Percentiles rank a stretch among this genome's conserved stretches.
Conservation (phyloP, 2,797 vertebrate species). For the Microctenopoma stevenorrisi region DNA sequence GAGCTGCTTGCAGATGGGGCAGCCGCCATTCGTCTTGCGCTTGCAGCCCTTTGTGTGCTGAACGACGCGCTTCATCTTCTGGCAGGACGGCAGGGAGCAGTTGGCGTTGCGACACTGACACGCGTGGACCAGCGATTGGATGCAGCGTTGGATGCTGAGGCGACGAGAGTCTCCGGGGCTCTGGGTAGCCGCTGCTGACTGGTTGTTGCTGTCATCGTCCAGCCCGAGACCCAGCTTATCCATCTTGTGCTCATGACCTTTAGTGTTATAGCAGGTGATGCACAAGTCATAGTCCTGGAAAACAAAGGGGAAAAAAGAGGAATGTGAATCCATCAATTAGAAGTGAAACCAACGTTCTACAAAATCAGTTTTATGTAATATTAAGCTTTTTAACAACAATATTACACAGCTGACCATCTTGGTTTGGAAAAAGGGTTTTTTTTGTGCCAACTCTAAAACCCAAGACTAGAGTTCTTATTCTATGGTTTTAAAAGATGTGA, state of each 20-base stretch:
- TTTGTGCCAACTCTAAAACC: not conserved
- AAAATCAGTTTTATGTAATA: not conserved
- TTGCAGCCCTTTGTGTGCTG: constrained; percentile 99
- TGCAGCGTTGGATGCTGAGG: constrained; percentile 98
- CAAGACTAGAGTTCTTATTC: not conserved
- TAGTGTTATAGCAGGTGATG: constrained; percentile 97
- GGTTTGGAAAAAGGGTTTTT: no score
- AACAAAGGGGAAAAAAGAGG: not conserved
- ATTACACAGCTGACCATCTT: not conserved
- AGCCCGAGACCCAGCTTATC: constrained; percentile 96
- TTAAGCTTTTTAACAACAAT: not conserved
- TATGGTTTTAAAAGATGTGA: no score
- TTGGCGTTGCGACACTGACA: constrained; percentile 99
- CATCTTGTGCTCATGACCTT: constrained; percentile 99
- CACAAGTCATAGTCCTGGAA: constrained; percentile 96
- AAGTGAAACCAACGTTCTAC: not conserved
- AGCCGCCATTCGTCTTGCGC: constrained; percentile 96
- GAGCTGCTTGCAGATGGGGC: constrained; percentile 98
- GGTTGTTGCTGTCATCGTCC: constrained; percentile 95
- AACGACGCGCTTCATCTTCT: constrained; percentile 99
- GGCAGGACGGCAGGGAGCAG: constrained; percentile 96
- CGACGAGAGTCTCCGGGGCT: constrained; percentile 96
- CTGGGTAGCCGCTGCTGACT: constrained; percentile 91
- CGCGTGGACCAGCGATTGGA: constrained; percentile 96
- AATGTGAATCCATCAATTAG: not conserved